Conservation (phyloP, 2,113 vertebrate species). For the Ivindomyrus marchei region DNA sequence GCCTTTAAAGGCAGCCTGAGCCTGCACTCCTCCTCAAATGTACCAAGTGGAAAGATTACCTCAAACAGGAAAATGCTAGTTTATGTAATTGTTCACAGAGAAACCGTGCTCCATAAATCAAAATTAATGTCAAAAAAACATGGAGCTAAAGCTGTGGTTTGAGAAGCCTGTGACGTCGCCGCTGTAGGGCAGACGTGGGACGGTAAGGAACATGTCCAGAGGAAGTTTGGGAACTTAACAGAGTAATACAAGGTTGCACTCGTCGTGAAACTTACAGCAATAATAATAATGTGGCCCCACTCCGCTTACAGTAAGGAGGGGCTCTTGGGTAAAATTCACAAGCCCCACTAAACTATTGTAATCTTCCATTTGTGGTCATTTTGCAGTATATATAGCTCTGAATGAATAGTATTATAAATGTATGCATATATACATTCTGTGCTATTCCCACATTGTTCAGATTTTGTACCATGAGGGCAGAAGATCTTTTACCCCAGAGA, state of each 20-base stretch:
- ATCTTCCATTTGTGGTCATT: background rate
- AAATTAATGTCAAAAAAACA: constrained; percentile 22
- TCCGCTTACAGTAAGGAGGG: background rate
- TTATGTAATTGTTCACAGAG: constrained; percentile 15
- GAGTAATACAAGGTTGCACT: background rate
- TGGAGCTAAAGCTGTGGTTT: background rate
- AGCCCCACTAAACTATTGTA: background rate
- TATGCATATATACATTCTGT: background rate
- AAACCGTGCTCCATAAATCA: constrained; percentile 9
- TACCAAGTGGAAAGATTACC: background rate
- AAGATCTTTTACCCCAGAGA: background rate
- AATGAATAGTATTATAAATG: background rate
- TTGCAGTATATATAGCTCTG: background rate
- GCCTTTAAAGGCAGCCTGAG: background rate
- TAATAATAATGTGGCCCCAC: constrained; percentile 6
- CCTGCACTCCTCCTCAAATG: background rate
- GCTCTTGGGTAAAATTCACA: background rate
- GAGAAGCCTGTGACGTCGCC: background rate
- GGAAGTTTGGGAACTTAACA: background rate
- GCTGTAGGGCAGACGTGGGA: background rate
- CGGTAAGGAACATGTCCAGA: background rate
- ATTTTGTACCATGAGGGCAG: background rate
- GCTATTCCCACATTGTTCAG: background rate
- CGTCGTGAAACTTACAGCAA: background rate
- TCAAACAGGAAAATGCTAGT: constrained; percentile 16